Evolutionary conservation across 2,113 vertebrate species (phyloP).

Genomic region (Xiphophorus couchianus): DNA sequence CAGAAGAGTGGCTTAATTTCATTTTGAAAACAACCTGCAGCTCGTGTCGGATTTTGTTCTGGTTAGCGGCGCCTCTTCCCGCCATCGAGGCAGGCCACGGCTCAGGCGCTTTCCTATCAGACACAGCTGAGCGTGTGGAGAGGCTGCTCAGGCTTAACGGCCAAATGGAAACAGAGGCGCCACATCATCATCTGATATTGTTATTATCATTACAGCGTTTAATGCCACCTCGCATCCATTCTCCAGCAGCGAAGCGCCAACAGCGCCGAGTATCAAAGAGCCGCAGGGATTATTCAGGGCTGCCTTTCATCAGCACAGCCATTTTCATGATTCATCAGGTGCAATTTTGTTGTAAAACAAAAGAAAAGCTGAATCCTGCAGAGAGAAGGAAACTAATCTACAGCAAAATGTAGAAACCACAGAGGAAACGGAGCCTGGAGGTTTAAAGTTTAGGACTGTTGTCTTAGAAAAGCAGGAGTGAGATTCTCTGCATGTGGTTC

Average conservation of each 20-base stretch:
- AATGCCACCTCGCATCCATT: conserved; percentile 44
- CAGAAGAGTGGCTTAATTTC: conserved; percentile 32
- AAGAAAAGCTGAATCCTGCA: conserved; percentile 16
- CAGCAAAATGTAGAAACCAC: conserved; percentile 12
- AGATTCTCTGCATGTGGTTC: not conserved
- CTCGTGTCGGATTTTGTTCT: not conserved
- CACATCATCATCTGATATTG: conserved; percentile 42
- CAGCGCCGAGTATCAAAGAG: conserved; percentile 50
- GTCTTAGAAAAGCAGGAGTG: not conserved
- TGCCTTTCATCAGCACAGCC: conserved; percentile 45
- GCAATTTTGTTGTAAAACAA: conserved; percentile 32
- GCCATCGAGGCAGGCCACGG: conserved; percentile 15
- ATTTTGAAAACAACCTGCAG: conserved; percentile 38
- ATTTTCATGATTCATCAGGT: conserved; percentile 46
- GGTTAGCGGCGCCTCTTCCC: not conserved
- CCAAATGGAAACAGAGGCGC: conserved; percentile 41
- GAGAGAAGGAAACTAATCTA: conserved; percentile 24
- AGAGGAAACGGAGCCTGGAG: not conserved
- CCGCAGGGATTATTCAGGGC: conserved; percentile 44
- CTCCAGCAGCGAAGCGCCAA: conserved; percentile 38
- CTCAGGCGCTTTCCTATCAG: conserved; percentile 44
- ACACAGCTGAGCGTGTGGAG: conserved; percentile 28
- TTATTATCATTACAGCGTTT: conserved; percentile 49
- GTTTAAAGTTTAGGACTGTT: not conserved
- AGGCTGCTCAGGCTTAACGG: conserved; percentile 28